phyloP scores from a whole-genome alignment of 2,888 invertebrate species.

The Therioaphis trifolii region DNA sequence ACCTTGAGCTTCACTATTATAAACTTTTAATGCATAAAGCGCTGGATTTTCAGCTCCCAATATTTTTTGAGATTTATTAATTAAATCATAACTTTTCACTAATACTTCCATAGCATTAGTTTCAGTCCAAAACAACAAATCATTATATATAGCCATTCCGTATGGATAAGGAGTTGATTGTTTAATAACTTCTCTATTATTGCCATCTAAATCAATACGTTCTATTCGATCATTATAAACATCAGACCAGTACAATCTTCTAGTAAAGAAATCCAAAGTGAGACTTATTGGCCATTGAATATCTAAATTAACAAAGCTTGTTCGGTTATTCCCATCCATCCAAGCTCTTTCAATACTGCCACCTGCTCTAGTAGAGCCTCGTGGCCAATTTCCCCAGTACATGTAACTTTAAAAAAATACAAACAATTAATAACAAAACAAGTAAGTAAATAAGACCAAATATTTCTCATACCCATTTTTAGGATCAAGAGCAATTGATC shows the following conservation, averaged over 20 bases:
- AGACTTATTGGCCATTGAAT: constrained; percentile 83
- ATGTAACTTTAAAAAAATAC: constrained; percentile 70
- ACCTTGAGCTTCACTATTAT: constrained; percentile 70
- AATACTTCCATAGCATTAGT: constrained; percentile 73
- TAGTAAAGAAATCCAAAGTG: constrained; percentile 74
- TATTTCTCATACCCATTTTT: constrained; percentile 72
- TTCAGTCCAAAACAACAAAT: constrained; percentile 79
- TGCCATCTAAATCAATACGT: constrained; percentile 74
- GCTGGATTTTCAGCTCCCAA: constrained; percentile 75
- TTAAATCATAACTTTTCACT: constrained; percentile 71
- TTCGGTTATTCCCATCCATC: constrained; percentile 80
- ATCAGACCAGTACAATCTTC: constrained; percentile 80
- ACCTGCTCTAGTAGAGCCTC: constrained; percentile 68
- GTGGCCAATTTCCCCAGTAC: constrained; percentile 83
- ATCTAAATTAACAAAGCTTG: constrained; percentile 71
- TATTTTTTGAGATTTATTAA: constrained; percentile 69
- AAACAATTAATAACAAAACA: background rate
- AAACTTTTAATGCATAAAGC: constrained; percentile 77
- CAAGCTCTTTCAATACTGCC: constrained; percentile 78
- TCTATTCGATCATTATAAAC: constrained; percentile 77
- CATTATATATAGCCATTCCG: constrained; percentile 76
- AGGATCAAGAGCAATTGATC: constrained; percentile 79
- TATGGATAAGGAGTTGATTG: constrained; percentile 73
- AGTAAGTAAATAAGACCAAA: constrained; percentile 29
- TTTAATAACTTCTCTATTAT: constrained; percentile 69